These are phyloP conservation scores for Tenrec ecaudatus DNA, from an alignment of 2,113 vertebrate species.

Conservation along the genomic window DNA sequence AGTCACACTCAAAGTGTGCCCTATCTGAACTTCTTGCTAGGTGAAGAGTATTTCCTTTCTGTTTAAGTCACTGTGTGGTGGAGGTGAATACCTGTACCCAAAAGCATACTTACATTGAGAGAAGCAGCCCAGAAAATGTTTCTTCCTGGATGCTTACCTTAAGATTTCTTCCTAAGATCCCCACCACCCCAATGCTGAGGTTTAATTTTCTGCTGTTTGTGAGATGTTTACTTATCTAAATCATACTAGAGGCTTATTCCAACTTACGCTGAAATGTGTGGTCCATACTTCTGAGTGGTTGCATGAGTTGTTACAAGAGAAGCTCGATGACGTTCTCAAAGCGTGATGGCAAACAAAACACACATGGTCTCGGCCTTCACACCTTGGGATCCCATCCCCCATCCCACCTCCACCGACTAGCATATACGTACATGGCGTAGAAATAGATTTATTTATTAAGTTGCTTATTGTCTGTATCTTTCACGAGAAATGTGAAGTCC, in stretches of 20 bases:
- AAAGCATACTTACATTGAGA: constrained; percentile 18
- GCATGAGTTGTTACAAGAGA: constrained; percentile 18
- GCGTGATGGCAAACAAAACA: constrained; percentile 30
- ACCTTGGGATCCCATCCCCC: not conserved
- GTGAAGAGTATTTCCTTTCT: constrained; percentile 23
- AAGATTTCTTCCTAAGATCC: too few relatives aligned
- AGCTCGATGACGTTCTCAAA: constrained; percentile 24
- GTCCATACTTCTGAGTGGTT: constrained; percentile 14
- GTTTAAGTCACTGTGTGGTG: not conserved
- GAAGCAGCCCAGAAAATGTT: constrained; percentile 2
- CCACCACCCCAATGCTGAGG: not conserved
- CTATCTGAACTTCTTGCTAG: not conserved
- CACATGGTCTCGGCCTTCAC: not conserved
- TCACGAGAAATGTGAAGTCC: not conserved
- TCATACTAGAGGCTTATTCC: not conserved
- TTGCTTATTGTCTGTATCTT: not conserved
- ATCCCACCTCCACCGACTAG: not conserved
- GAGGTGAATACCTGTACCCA: not conserved
- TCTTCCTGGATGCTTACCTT: not conserved
- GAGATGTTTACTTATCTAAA: constrained; percentile 59
- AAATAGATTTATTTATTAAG: constrained; percentile 18
- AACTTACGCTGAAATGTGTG: constrained; percentile 34
- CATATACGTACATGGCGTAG: not conserved
- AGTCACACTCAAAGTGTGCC: not conserved
- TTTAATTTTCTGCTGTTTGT: constrained; percentile 28